These are phyloP conservation scores for Gila orcuttii DNA, from an alignment of 2,113 vertebrate genomes.

Conservation along the genomic window DNA sequence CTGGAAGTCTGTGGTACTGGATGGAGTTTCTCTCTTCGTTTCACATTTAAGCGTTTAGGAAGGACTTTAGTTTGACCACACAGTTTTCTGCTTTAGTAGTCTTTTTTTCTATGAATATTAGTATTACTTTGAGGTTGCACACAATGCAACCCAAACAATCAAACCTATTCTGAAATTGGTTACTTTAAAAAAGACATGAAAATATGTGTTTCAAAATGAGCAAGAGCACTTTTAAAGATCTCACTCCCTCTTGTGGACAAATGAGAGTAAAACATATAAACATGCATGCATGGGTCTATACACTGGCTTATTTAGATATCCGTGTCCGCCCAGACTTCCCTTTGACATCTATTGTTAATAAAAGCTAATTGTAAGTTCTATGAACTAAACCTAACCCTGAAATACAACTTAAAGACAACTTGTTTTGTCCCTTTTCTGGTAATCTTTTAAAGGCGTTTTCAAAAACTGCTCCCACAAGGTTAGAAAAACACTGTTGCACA, in stretches of 20 bases:
- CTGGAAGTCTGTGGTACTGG: neutral
- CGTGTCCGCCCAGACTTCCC: neutral
- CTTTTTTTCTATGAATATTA: neutral
- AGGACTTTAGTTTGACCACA: neutral
- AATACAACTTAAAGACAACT: neutral
- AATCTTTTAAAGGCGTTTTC: neutral
- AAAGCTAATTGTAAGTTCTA: neutral
- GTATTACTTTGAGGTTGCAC: neutral
- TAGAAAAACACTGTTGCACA: neutral
- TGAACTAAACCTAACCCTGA: neutral
- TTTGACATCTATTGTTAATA: neutral
- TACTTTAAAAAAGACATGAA: neutral
- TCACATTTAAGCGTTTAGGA: neutral
- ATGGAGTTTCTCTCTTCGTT: neutral
- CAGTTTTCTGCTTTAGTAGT: neutral
- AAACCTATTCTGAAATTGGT: neutral
- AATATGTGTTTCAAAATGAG: neutral
- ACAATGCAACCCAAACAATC: neutral
- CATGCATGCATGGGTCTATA: neutral
- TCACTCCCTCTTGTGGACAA: constrained; percentile 33
- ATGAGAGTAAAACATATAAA: neutral
- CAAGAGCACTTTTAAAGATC: constrained; percentile 2
- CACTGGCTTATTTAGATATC: neutral
- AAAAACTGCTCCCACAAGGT: neutral
- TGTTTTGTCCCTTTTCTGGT: neutral